Evolutionary conservation across 2,113 vertebrate genomes (phyloP), one percentile per base, ranked within the genome.

Genomic region (Oenanthe melanoleuca): DNA sequence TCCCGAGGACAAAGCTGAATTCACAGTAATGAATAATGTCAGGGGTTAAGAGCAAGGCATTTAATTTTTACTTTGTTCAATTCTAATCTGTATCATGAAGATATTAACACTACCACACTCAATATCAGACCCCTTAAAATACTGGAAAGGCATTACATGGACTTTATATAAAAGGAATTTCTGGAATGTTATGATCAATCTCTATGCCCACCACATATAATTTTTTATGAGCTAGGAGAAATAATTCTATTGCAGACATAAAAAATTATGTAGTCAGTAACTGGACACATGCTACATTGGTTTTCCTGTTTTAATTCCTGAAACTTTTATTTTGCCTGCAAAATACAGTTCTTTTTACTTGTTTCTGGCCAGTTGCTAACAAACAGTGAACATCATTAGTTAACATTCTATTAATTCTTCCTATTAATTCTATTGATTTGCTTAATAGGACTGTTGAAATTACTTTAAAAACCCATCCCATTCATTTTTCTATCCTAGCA

Each of bases 251-350:
- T 89, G 17, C 3, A 89, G 16, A 64, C 6, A 50, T 23, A 8
- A 34, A 50, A 82, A 71, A 74, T 28, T 44, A 49, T 3, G 3
- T 70, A 8, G 22, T 73, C 18, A 20, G 23, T 40, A 55, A 73
- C 9, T 50, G 73, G 18, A 61, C 19, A 28, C 5, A 49, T 14
- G 13, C 9, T 59, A 6, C 20, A 50, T 33, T 2, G 0, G 2
- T 34, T 92, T 77, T 4, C 20, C 9, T 12, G 4, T 49, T 86
- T 92, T 57, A 5, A n/a, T 60, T 72, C 12, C 18, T 28, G 12
- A 80, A 70, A 50, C 1, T 38, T 74, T 64, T 29, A 11, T 64
- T 73, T 83, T 72, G 9, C 6, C 61, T 49, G 6, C 56, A 71
- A 84, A 87, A 71, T 15, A 38, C 4, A 25, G 3, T 17, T 42